A percentile compares a stretch with the other conserved stretches of the same genome.
These are phyloP conservation scores for Apis mellifera DNA, from an alignment of 1,140 invertebrate species.

Conservation along the genomic window DNA sequence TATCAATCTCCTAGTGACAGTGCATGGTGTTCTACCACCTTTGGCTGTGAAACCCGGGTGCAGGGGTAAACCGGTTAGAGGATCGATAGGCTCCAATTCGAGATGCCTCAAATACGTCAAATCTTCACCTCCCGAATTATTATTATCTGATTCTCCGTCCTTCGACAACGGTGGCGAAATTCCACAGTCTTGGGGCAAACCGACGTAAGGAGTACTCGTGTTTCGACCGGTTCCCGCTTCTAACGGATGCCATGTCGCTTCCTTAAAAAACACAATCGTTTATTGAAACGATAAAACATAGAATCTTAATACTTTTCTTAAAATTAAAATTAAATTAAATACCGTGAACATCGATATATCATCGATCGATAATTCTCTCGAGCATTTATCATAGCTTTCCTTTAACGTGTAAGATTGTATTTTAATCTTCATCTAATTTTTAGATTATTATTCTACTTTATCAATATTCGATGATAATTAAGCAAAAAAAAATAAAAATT, in stretches of 20 bases:
- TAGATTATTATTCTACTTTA: no score
- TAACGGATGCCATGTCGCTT: slow-evolving; percentile 81
- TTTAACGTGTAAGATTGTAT: no score
- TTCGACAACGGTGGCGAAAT: slow-evolving; percentile 76
- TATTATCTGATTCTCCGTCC: slow-evolving; percentile 79
- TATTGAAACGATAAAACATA: no score
- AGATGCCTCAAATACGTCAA: slow-evolving; percentile 88
- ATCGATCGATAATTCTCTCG: neutral
- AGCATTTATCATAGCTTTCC: no score
- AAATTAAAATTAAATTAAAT: neutral
- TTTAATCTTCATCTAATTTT: no score
- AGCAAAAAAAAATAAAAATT: neutral
- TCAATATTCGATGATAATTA: neutral
- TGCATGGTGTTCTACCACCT: slow-evolving; percentile 91
- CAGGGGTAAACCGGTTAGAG: slow-evolving; percentile 71
- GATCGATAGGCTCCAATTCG: slow-evolving; percentile 87
- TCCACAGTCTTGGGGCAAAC: slow-evolving; percentile 74
- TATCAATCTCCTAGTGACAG: slow-evolving; percentile 86
- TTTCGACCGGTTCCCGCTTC: slow-evolving; percentile 78
- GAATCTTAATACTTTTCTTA: neutral
- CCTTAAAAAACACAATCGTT: slow-evolving; percentile 66
- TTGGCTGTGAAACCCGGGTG: slow-evolving; percentile 78
- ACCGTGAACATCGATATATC: neutral
- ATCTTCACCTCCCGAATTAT: slow-evolving; percentile 79
- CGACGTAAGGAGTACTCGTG: slow-evolving; percentile 74